Base-by-base conservation (phyloP, 64 coral and sea anemone species). In the Platygyra sinensis region DNA sequence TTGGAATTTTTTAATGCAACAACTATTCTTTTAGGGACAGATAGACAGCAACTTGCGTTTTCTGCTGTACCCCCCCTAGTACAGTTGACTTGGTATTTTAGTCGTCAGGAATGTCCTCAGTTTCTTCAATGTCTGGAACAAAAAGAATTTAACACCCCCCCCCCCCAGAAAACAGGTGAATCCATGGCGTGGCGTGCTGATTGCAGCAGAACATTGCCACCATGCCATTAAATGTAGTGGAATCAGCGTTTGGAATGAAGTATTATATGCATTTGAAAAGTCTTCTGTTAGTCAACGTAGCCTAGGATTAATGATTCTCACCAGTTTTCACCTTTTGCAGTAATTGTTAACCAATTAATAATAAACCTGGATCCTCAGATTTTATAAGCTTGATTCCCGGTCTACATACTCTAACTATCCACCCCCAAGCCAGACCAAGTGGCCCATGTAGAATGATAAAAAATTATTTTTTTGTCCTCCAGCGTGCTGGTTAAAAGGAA, bases 131-230 rank as follows among this genome's bases (percentile, higher is more conserved):
- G 71, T 96, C 94, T 38, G 94, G 94, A 22, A 87, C 80, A n/a
- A 57, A 87, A 73, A 42, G 94, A 96, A 69, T 96, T 96, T 60
- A 94, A 94, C 9, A 93, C n/a, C n/a, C n/a, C n/a, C n/a, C n/a
- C n/a, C n/a, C n/a, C n/a, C n/a, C n/a, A 96, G 46, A 82, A 92
- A 3, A 89, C 79, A 15, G 92, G 94, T n/a, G n/a, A n/a, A n/a
- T n/a, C n/a, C n/a, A 78, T 96, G 94, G 94, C 93, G 94, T 91
- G 77, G n/a, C n/a, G n/a, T n/a, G n/a, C n/a, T n/a, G 87, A 4
- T 67, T 96, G 24, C 79, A 90, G 28, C 91, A 96, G 42, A 96
- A 96, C 28, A 77, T 96, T 31, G 46, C 94, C 94, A 29, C 94
- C 94, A 39, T n/a, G 57, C 73, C 8, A 72, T 87, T 25, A 96